Conservation (phyloP, 2,888 invertebrate genomes). For the Sialis fuliginosa region DNA sequence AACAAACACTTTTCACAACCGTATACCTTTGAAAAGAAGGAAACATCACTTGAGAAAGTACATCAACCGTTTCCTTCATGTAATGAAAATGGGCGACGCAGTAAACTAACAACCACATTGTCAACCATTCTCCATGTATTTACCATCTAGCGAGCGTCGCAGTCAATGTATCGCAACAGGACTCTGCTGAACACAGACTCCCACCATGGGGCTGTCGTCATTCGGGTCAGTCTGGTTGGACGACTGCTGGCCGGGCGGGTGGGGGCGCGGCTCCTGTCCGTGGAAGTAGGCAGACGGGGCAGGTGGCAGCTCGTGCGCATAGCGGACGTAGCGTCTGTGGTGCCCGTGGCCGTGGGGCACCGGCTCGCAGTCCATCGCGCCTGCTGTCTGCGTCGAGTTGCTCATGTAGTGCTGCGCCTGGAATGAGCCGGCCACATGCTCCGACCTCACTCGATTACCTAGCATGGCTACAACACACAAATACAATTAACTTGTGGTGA, state of each 20-base stretch:
- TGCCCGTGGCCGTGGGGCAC: slow-evolving; percentile 12
- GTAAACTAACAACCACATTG: too few species aligned
- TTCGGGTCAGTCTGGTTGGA: slow-evolving; percentile 25
- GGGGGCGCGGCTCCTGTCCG: slow-evolving; percentile 12
- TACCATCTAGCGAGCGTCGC: too few species aligned
- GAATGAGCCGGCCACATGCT: slow-evolving; percentile 13
- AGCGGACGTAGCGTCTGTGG: slow-evolving; percentile 20
- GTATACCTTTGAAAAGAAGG: too few species aligned
- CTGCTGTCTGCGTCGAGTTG: slow-evolving; percentile 15
- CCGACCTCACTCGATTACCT: slow-evolving; percentile 22
- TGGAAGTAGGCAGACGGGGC: slow-evolving; percentile 20
- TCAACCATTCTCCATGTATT: too few species aligned
- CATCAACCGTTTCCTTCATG: too few species aligned
- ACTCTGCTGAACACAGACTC: slow-evolving; percentile 80
- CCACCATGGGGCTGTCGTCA: slow-evolving; percentile 70
- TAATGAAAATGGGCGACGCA: too few species aligned
- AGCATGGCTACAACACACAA: slow-evolving; percentile 23
- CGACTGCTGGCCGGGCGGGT: slow-evolving; percentile 14
- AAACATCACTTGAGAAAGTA: too few species aligned
- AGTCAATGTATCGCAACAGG: slow-evolving; percentile 76
- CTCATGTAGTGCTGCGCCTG: slow-evolving; percentile 14
- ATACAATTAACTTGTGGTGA: too few species aligned
- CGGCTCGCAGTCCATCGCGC: slow-evolving; percentile 60
- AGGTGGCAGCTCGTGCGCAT: slow-evolving; percentile 22
- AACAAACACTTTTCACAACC: too few species aligned